Evolutionary conservation across 2,113 vertebrate species (phyloP).

Genomic region (Pantherophis guttatus): DNA sequence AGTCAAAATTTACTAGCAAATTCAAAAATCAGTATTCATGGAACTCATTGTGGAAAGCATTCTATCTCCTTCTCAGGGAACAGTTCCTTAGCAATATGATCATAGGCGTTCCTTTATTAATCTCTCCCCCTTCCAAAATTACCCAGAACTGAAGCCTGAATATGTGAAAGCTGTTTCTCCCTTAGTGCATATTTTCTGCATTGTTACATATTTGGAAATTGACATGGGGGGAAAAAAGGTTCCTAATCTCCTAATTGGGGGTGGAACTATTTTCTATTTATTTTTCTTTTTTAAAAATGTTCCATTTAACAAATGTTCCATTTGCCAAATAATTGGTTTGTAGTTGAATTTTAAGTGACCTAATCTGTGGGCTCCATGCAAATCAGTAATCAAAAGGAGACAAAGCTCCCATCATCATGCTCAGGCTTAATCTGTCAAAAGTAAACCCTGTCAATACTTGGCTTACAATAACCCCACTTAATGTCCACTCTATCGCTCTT

Average conservation of each 20-base stretch:
- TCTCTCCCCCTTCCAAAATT: not conserved
- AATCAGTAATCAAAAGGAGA: not conserved
- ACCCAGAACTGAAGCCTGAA: not conserved
- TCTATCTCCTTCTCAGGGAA: not conserved
- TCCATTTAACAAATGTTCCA: not conserved
- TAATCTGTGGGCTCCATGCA: not conserved
- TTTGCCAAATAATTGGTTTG: not conserved
- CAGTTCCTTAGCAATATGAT: not conserved
- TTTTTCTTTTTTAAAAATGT: not conserved
- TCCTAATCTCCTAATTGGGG: not conserved
- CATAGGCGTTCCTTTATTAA: not conserved
- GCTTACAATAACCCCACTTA: not conserved
- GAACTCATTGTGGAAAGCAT: slow-evolving; percentile 14
- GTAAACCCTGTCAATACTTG: not conserved
- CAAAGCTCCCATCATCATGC: not conserved
- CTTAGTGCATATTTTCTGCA: not conserved
- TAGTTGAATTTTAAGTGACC: not conserved
- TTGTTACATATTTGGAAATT: not conserved
- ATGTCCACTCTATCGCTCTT: not conserved
- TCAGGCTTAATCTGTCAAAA: not conserved
- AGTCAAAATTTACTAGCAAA: not conserved
- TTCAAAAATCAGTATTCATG: not conserved
- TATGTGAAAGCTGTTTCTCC: not conserved
- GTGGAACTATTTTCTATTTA: not conserved
- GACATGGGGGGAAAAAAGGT: not conserved